Conservation (phyloP, 2,113 vertebrate genomes). For the Micronisus gabar region DNA sequence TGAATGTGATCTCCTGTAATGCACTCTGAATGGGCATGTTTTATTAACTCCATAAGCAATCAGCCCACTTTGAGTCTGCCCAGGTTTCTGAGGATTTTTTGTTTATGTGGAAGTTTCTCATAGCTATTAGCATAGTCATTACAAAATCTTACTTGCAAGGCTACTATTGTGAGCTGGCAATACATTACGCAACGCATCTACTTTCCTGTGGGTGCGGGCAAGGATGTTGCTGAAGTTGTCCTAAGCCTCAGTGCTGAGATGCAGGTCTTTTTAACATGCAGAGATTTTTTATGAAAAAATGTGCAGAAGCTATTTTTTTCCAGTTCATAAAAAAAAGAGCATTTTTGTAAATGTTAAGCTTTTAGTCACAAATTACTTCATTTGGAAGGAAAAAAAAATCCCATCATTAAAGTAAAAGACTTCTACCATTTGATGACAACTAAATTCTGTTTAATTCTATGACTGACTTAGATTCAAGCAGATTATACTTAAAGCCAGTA, state of each 20-base stretch:
- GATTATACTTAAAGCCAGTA: background rate
- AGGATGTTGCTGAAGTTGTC: background rate
- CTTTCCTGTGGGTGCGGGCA: background rate
- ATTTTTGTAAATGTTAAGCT: background rate
- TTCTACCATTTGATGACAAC: background rate
- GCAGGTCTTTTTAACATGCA: background rate
- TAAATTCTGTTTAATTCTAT: background rate
- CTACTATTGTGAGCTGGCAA: background rate
- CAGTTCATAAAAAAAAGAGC: background rate
- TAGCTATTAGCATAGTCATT: background rate
- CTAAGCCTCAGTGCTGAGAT: background rate
- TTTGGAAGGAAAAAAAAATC: background rate
- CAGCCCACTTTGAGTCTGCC: background rate
- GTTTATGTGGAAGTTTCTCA: background rate
- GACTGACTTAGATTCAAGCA: background rate
- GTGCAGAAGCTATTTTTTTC: background rate
- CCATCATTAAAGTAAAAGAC: background rate
- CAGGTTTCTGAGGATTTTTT: background rate
- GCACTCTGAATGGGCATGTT: background rate
- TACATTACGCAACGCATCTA: background rate
- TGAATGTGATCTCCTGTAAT: background rate
- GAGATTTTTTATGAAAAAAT: background rate
- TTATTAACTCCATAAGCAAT: background rate
- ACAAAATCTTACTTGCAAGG: background rate
- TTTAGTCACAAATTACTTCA: background rate